phyloP scores from a whole-genome alignment of 2,888 invertebrate species.

The Tachina grossa region DNA sequence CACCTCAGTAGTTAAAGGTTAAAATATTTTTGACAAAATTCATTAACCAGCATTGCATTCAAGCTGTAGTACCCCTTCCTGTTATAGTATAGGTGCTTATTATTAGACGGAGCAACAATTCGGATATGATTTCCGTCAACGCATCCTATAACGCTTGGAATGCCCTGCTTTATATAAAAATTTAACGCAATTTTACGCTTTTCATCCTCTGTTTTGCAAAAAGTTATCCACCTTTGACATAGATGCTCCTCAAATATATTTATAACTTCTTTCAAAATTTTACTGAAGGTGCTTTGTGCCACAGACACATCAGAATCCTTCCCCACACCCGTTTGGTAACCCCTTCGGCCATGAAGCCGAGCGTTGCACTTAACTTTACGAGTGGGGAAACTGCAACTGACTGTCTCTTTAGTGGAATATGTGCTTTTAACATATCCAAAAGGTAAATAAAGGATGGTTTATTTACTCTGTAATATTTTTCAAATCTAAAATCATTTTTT shows the following conservation, averaged over 20 bases:
- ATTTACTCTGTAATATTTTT: too few species aligned
- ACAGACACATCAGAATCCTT: conserved; percentile 22
- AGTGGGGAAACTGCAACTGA: conserved; percentile 42
- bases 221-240: conserved; percentile 38
- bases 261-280: background rate
- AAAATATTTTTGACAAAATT: conserved; percentile 5
- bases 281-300: too few species aligned
- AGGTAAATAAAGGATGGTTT: too few species aligned
- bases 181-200: conserved; percentile 33
- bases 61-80: background rate
- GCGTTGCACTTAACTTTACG: conserved; percentile 34
- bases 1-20: too few species aligned
- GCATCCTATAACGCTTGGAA: background rate
- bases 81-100: background rate
- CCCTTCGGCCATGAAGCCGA: conserved; percentile 50
- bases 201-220: conserved; percentile 32
- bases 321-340: conserved; percentile 18
- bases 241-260: too few species aligned
- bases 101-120: background rate
- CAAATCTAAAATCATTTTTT: too few species aligned
- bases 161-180: conserved; percentile 23
- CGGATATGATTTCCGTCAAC: too few species aligned
- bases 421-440: background rate
- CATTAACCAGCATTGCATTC: too few species aligned
- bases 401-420: conserved; percentile 24